phyloP scores from a whole-genome alignment of 2,113 vertebrate genomes.

The Camelus dromedarius region DNA sequence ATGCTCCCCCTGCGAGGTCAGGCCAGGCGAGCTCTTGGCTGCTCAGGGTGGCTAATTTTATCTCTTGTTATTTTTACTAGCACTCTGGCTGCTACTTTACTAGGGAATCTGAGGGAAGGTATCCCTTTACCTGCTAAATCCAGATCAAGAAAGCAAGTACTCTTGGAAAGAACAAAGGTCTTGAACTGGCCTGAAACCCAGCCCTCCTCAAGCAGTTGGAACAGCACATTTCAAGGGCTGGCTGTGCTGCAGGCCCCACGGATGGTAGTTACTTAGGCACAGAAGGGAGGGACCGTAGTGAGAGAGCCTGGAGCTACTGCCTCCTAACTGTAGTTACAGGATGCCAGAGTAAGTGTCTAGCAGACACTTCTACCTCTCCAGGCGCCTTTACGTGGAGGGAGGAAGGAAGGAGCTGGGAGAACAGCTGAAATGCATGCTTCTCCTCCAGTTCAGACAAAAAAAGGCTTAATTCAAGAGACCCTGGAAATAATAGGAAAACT shows the following conservation, averaged over 20 bases:
- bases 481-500: not conserved
- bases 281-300: not conserved
- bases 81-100: conserved; percentile 24
- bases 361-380: not conserved
- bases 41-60: not conserved
- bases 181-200: not conserved
- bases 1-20: not conserved
- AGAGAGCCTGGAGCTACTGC: not conserved
- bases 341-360: not conserved
- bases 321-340: not conserved
- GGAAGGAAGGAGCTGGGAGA: not conserved
- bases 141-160: not conserved
- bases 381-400: too few relatives aligned
- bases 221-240: not conserved
- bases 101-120: not conserved
- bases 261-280: not conserved
- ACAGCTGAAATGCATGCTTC: not conserved
- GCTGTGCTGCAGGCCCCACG: accelerated
- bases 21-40: not conserved
- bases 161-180: not conserved
- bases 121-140: conserved; percentile 13
- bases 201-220: not conserved
- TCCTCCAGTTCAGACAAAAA: not conserved
- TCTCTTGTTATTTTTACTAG: conserved; percentile 66
- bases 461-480: not conserved